Evolutionary conservation across 1,140 invertebrate genomes (phyloP).

Genomic region (Lordiphosa collinella): DNA sequence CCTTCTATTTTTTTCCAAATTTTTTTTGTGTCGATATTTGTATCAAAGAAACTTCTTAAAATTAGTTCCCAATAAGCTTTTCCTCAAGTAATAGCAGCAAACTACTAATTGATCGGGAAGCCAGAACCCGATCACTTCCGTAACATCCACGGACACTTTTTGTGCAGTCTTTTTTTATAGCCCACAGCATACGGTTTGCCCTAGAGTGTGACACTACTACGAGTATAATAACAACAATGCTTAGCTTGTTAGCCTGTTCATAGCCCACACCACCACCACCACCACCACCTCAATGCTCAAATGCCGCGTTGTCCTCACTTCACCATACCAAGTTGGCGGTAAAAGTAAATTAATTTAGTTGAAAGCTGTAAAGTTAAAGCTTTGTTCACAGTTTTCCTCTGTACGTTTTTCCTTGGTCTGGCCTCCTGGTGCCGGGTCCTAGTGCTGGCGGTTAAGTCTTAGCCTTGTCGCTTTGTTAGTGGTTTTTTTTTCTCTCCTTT

Average conservation of each 20-base stretch:
- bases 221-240: conserved; percentile 4
- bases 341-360: conserved; percentile 79
- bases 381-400: conserved; percentile 63
- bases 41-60: no score
- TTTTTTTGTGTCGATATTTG: no score
- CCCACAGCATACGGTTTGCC: no score
- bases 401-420: conserved; percentile 9
- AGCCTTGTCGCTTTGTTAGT: background rate
- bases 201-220: no score
- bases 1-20: no score
- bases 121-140: no score
- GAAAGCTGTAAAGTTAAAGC: conserved; percentile 79
- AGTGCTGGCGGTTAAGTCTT: conserved; percentile 3
- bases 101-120: no score
- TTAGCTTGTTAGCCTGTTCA: conserved; percentile 18
- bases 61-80: no score
- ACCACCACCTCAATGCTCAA: background rate
- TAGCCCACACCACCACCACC: no score
- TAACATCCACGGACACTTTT: no score
- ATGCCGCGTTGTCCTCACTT: conserved; percentile 17
- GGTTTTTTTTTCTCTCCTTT: background rate
- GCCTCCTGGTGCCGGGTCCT: conserved; percentile 8
- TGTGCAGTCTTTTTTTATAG: no score
- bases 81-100: no score
- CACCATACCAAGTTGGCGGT: conserved; percentile 20